Evolutionary conservation across 2,797 vertebrate genomes (phyloP), one percentile per base, ranked within the genome.

Genomic region (Smutsia temminckii): DNA sequence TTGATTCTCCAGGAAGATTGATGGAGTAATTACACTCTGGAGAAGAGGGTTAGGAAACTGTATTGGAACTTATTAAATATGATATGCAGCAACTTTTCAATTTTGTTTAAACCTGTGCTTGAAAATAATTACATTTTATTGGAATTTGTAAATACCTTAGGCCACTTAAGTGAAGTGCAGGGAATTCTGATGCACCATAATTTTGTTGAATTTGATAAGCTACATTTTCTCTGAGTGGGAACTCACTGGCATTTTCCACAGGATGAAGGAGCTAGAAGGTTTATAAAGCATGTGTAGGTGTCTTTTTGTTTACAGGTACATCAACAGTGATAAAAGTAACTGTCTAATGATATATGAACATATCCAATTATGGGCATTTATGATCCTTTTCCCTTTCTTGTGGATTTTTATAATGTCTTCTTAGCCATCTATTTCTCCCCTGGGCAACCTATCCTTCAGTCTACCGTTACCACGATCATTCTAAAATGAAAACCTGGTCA

Each of bases 91-190:
- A 4, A 83, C 86, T 87, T 96, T 87, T 34, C 2, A 1, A 92
- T 85, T 95, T 80, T 92, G 71, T 84, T 94, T 79, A 21, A 89
- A 96, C 72, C 46, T 46, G 40, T 74, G 53, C 86, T 97, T 95
- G 53, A 95, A 86, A 96, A 95, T 81, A 93, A 96, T 93, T 83
- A 91, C 85, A 37, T 88, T 85, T 77, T 90, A 88, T 88, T 75
- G 71, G 81, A 40, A 91, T 85, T 85, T 78, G 92, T 90, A 93
- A 85, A 93, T 90, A 69, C 49, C 64, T 40, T 78, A 75, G 4
- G 37, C 42, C 49, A 72, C 95, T 61, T 68, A 72, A 74, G 23
- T 2, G 71, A 93, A 87, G 37, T 8, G 63, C 27, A 25, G 61
- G 64, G 49, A 68, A 23, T 29, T 59, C 34, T 37, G 46, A 74